These are phyloP conservation scores for Otis tarda DNA, from an alignment of 2,113 vertebrate genomes.

Conservation along the genomic window DNA sequence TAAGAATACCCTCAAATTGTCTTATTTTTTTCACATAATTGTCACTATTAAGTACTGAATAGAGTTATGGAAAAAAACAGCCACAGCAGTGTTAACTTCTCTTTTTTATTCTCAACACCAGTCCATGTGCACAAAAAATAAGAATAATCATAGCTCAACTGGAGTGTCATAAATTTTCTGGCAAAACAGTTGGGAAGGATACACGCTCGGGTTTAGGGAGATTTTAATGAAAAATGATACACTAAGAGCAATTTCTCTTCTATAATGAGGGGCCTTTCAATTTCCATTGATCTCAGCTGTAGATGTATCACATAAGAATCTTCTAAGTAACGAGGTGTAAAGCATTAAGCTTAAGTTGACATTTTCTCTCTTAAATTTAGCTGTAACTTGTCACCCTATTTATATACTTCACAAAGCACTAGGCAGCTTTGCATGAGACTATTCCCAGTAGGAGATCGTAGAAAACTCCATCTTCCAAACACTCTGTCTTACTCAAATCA, in stretches of 20 bases:
- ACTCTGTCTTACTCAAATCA: neutral
- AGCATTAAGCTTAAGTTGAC: slow-evolving; percentile 39
- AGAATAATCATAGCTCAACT: neutral
- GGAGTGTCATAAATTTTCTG: slow-evolving; percentile 3
- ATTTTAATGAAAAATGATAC: slow-evolving; percentile 41
- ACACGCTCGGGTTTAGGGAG: neutral
- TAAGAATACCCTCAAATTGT: neutral
- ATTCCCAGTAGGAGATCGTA: neutral
- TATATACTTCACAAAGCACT: slow-evolving; percentile 21
- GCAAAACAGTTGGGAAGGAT: neutral
- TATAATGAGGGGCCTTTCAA: slow-evolving; percentile 11
- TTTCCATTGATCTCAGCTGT: slow-evolving; percentile 46
- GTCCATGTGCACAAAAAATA: neutral
- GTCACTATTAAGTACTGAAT: neutral
- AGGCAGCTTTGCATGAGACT: neutral
- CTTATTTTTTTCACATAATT: neutral
- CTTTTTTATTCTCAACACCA: neutral
- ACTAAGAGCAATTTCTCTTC: slow-evolving; percentile 24
- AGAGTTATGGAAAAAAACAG: neutral
- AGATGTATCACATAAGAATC: slow-evolving; percentile 30
- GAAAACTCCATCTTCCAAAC: neutral
- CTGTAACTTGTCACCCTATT: slow-evolving; percentile 35
- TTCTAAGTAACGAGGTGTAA: slow-evolving; percentile 30
- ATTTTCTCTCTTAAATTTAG: slow-evolving; percentile 39
- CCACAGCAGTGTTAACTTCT: neutral